Evolutionary conservation across 2,113 vertebrate species (phyloP), one percentile per base, ranked within the genome.

Genomic region (Panthera leo): DNA sequence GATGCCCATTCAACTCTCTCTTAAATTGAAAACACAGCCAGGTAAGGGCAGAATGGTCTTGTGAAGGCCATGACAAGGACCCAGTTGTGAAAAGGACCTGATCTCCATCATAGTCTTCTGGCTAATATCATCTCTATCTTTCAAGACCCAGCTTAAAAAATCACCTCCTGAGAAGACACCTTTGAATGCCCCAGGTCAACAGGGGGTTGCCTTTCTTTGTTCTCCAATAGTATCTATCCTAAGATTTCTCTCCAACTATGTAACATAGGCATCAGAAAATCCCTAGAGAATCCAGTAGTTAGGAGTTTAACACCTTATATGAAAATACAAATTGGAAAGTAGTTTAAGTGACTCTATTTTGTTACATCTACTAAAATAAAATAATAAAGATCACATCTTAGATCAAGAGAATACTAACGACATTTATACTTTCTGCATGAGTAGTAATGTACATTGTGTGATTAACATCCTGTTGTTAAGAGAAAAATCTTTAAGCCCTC

Each of bases 351-450:
- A 87, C 70, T 87, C 34, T 25, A 25, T 88, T 70, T 97, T 88
- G 83, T 82, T 95, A 82, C 11, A 67, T 65, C 58, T 13, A 84
- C 39, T 63, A 82, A 92, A 94, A 95, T 84, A 75, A 92, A 86
- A 78, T 71, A 82, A 53, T 85, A 87, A 71, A 92, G 73, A 45
- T 25, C 68, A 25, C 42, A 90, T 29, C n/a, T 96, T 73, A 15
- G 45, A 68, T 39, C 88, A 70, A 93, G 34, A 86, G 34, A 95
- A 31, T 31, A 63, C 34, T 67, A 95, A 55, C 53, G 48, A 31
- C 15, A 85, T 48, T 34, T 82, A 21, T 27, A 48, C 21, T 79
- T 36, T 91, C n/a, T 89, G 8, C 18, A 45, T 65, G 36, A 53
- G 21, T 19, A 19, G 7, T 71, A 12, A 75, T 58, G 3, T 48